Conservation (phyloP, 2,113 vertebrate genomes). For the Merops nubicus region DNA sequence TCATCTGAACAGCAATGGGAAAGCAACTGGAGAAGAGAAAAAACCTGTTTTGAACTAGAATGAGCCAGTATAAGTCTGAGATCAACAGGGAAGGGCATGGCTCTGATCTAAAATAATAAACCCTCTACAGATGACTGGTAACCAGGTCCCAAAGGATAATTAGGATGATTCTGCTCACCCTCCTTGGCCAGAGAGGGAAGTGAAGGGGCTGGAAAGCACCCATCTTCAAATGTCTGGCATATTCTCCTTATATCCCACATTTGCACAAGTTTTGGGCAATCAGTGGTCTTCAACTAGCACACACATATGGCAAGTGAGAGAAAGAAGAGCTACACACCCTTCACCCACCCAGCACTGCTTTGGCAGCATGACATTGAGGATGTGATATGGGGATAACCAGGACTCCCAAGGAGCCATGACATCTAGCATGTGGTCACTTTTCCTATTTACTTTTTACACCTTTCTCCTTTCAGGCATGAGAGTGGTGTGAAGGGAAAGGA, state of each 20-base stretch:
- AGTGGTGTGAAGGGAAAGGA: background rate
- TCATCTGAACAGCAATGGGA: background rate
- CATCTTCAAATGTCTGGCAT: background rate
- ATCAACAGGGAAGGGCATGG: background rate
- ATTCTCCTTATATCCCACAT: rapidly evolving
- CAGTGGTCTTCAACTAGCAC: background rate
- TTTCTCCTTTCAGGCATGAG: background rate
- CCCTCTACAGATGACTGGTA: background rate
- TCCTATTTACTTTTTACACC: background rate
- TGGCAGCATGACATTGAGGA: rapidly evolving
- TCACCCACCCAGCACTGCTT: rapidly evolving
- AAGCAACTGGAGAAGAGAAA: background rate
- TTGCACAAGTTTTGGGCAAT: background rate
- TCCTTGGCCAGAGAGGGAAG: background rate
- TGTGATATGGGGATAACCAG: rapidly evolving
- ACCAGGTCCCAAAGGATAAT: background rate
- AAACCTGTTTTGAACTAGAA: background rate
- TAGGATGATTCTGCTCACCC: background rate
- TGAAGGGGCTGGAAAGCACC: background rate
- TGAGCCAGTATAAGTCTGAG: background rate
- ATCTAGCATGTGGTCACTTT: background rate
- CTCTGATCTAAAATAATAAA: background rate
- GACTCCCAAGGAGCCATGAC: rapidly evolving
- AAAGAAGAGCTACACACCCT: rapidly evolving
- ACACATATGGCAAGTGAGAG: background rate